Evolutionary conservation across 2,888 invertebrate genomes (phyloP), one percentile per base, ranked within the genome.

Genomic region (Andrena bicolor): DNA sequence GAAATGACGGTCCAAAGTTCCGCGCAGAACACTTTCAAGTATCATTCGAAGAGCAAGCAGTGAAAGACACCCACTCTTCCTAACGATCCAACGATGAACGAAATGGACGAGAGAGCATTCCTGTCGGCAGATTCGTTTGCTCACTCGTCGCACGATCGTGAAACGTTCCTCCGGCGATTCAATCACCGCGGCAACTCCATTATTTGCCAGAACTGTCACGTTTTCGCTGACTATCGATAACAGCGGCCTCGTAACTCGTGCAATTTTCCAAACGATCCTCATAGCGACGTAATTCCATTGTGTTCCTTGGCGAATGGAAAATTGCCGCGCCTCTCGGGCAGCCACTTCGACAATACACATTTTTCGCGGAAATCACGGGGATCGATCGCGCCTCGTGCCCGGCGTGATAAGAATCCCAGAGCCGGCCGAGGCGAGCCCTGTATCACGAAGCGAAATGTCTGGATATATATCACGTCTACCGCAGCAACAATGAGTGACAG

Each of bases 401-500:
- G 83, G 77, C 81, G 72, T 79, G 83, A 84, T 84, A 87, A 87
- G 84, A 87, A 86, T 87, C 82, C 79, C 78, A 82, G 78, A 70
- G 66, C 63, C 32, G 61, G 56, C 23, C 23, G 26, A 3, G 26
- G 26, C 56, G 82, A 81, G 79, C 74, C 74, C 79, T 78, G 81
- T 86, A 85, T 84, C 86, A 79, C 76, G 85, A 83, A 83, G 84
- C 86, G 86, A 89, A 90, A 88, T 87, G 86, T 86, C 83, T 86
- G 87, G 88, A 84, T 89, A 86, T 89, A 86, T 89, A 90, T 89
- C 91, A 90, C 87, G 89, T 88, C 90, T 86, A 84, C 85, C 82
- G 83, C 71, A 82, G 85, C 92, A 93, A 93, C 91, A 92, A 92
- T 93, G 93, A 93, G 89, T 93, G 94, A 93, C 93, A 93, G 92